Percentiles rank a stretch among this genome's conserved stretches.
phyloP scores from a whole-genome alignment of 64 coral and sea anemone genomes.

The Montipora capricornis region DNA sequence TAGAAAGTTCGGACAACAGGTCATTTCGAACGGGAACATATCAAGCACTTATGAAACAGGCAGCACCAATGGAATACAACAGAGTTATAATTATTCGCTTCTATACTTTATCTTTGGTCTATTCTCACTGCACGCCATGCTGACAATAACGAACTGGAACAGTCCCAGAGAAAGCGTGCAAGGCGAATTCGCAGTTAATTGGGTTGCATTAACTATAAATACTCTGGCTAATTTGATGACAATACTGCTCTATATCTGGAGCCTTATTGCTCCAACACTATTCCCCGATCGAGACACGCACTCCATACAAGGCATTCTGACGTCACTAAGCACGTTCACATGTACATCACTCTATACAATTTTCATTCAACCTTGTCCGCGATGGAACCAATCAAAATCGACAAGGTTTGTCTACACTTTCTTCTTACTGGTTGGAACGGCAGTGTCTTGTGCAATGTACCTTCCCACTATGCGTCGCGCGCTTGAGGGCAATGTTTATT shows the following conservation, averaged over 20 bases:
- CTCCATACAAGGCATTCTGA: slow-evolving; percentile 70
- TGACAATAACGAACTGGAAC: slow-evolving; percentile 75
- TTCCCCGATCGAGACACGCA: slow-evolving; percentile 65
- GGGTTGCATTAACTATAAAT: slow-evolving; percentile 74
- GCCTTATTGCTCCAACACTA: slow-evolving; percentile 61
- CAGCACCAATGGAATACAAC: not conserved
- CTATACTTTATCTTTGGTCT: slow-evolving; percentile 72
- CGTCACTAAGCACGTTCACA: slow-evolving; percentile 72
- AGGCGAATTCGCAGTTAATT: slow-evolving; percentile 65
- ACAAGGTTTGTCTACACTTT: slow-evolving; percentile 83
- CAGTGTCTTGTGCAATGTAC: slow-evolving; percentile 78
- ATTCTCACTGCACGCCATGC: slow-evolving; percentile 54
- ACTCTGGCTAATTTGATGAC: slow-evolving; percentile 51
- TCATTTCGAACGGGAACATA: slow-evolving; percentile 2
- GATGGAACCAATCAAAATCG: slow-evolving; percentile 71
- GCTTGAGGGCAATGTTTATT: slow-evolving; percentile 79
- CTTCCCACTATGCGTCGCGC: slow-evolving; percentile 69
- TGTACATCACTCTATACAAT: slow-evolving; percentile 65
- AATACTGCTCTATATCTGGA: slow-evolving; percentile 83
- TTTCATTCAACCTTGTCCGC: slow-evolving; percentile 77
- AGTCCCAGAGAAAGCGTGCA: slow-evolving; percentile 23
- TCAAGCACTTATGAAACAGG: not conserved
- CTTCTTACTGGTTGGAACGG: slow-evolving; percentile 78
- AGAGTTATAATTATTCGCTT: slow-evolving; percentile 63
- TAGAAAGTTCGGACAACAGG: slow-evolving; percentile 1